Percentiles rank a stretch among this genome's conserved stretches.
These are phyloP conservation scores for Lissonota sp. DNA, from an alignment of 2,888 invertebrate species.

Conservation along the genomic window DNA sequence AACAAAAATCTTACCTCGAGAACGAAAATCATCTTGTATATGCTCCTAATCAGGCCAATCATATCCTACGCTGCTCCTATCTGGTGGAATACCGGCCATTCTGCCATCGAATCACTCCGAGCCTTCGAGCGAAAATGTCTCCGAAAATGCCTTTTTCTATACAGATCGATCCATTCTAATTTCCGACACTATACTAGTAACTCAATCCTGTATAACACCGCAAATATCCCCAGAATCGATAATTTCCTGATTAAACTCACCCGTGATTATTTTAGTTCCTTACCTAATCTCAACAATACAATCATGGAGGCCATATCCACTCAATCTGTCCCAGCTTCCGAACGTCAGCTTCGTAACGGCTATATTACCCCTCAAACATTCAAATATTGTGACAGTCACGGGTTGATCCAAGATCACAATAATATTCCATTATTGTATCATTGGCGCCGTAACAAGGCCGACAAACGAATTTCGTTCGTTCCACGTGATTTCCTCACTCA, in stretches of 20 bases:
- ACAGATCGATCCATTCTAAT: no score
- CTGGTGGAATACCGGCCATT: no score
- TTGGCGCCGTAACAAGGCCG: conserved; percentile 32
- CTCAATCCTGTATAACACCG: conserved; percentile 27
- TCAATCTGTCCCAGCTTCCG: not conserved
- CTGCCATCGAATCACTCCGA: no score
- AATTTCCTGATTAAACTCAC: not conserved
- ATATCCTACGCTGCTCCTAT: no score
- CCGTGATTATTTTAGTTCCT: conserved; percentile 10
- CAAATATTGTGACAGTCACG: not conserved
- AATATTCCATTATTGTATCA: conserved; percentile 43
- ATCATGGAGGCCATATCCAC: not conserved
- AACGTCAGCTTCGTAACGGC: no score
- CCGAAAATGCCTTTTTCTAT: no score
- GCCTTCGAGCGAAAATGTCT: no score
- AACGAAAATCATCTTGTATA: no score
- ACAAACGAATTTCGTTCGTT: conserved; percentile 9
- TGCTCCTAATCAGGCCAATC: no score
- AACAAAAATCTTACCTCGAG: no score
- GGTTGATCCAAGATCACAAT: conserved; percentile 15
- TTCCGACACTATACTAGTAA: no score
- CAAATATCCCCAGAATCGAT: conserved; percentile 23
- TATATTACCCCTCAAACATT: conserved; percentile 39
- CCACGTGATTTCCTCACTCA: no score
- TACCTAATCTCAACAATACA: not conserved